Evolutionary conservation across 2,113 vertebrate genomes (phyloP).

Genomic region (Hippolais icterina): DNA sequence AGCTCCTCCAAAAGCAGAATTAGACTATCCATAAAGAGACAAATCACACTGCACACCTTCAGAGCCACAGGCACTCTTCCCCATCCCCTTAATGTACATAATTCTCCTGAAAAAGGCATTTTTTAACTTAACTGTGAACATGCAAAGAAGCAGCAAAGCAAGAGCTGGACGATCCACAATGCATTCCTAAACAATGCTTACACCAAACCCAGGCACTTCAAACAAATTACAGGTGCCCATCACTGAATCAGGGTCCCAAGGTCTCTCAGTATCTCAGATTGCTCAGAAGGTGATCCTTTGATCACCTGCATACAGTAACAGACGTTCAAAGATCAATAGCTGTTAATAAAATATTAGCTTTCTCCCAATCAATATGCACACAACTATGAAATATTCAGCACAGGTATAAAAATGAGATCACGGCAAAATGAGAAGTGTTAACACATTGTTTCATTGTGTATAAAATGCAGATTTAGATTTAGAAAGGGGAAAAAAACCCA

Average conservation of each 20-base stretch:
- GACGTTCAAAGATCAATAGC: not conserved
- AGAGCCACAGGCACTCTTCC: not conserved
- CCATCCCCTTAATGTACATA: rapidly evolving
- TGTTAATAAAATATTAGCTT: constrained; percentile 57
- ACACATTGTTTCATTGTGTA: not conserved
- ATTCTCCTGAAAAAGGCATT: not conserved
- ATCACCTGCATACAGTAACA: not conserved
- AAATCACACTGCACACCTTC: not conserved
- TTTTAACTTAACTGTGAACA: not conserved
- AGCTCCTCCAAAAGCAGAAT: not conserved
- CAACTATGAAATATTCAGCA: constrained; percentile 27
- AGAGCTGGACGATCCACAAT: not conserved
- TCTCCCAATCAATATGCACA: constrained; percentile 5
- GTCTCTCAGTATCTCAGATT: not conserved
- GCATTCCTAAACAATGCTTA: not conserved
- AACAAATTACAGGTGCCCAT: not conserved
- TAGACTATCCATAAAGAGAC: not conserved
- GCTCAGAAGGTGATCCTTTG: constrained; percentile 21
- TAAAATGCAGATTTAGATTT: not conserved
- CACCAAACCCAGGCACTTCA: not conserved
- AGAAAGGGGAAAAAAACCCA: not conserved
- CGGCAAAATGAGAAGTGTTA: not conserved
- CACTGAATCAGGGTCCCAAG: not conserved
- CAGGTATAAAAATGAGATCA: not conserved
- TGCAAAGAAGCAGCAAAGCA: not conserved